Evolutionary conservation across 2,888 invertebrate genomes (phyloP).

Genomic region (Ferrisia virgata): DNA sequence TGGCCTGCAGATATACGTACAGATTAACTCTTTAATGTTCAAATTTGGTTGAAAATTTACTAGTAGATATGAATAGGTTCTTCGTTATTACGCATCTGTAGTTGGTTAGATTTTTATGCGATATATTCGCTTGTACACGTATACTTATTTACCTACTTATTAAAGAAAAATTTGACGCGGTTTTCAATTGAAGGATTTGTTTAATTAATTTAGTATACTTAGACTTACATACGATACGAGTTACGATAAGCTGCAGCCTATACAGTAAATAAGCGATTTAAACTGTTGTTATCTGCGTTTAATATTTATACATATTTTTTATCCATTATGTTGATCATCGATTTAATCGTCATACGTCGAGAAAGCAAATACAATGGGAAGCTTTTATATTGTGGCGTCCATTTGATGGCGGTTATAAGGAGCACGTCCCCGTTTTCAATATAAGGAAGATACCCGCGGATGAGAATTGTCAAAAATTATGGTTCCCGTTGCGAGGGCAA

Average conservation of each 20-base stretch:
- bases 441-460: conserved; percentile 34
- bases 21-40: too few relatives aligned
- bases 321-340: conserved; percentile 1
- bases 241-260: neutral
- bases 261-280: neutral
- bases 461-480: conserved; percentile 41
- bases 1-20: too few relatives aligned
- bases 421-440: conserved; percentile 18
- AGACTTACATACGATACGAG: too few relatives aligned
- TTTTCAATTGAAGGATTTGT: too few relatives aligned
- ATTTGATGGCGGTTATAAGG: conserved; percentile 38
- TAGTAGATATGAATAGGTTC: too few relatives aligned
- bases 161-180: too few relatives aligned
- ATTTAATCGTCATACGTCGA: conserved; percentile 22
- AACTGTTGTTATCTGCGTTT: neutral
- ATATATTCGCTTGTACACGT: too few relatives aligned
- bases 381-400: conserved; percentile 31
- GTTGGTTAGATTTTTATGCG: too few relatives aligned
- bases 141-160: too few relatives aligned
- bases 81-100: too few relatives aligned
- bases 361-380: conserved; percentile 41
- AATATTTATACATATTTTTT: neutral
- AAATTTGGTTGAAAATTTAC: too few relatives aligned
- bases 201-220: too few relatives aligned
- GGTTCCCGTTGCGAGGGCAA: conserved; percentile 39